Base-by-base conservation (phyloP, 2,113 vertebrate species). In the Phalacrocorax carbo region DNA sequence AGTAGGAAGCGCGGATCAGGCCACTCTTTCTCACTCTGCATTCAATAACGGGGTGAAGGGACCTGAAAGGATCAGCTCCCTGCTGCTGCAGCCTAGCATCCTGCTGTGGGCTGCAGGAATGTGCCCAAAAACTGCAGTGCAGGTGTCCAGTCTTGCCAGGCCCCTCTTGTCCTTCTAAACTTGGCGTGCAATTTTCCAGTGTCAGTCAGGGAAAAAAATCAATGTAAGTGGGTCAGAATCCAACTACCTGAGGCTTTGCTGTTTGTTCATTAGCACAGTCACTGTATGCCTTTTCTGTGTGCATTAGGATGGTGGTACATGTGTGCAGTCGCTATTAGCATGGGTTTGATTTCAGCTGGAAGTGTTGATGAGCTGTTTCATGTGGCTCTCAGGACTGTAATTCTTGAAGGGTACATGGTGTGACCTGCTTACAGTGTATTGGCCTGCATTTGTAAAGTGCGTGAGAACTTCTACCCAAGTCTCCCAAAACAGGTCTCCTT, bases 181-280 rank as follows among this genome's bases (percentile, higher is more conserved):
- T 23, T 54, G 62, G 27, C 0, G 0, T 49, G 40, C 36, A 49
- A 44, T 86, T 90, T 94, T 65, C 82, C 3, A 0, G 16, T 3
- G 0, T 71, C 82, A 62, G 30, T 27, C 34, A 57, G 52, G 38
- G 49, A 32, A 64, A 69, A 38, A 38, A 62, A 55, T 77, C 55
- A 49, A 5, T 18, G 54, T 61, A 32, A 73, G 57, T 7, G 7
- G 70, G 64, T 93, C 62, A 46, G 84, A 36, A 77, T 86, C 60
- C 76, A 80, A 54, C 64, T 90, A 80, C 86, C 79, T 44, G 42
- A 94, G 80, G 80, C 72, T 90, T 44, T 80, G 71, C 46, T 90
- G 40, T 73, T 89, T 82, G 66, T 36, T 94, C 6, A 7, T 52
- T 75, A 76, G 54, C 4, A 30, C 57, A 30, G 92, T 38, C 36